These are phyloP conservation scores for Fregetta grallaria DNA, from an alignment of 2,113 vertebrate genomes.

Conservation along the genomic window DNA sequence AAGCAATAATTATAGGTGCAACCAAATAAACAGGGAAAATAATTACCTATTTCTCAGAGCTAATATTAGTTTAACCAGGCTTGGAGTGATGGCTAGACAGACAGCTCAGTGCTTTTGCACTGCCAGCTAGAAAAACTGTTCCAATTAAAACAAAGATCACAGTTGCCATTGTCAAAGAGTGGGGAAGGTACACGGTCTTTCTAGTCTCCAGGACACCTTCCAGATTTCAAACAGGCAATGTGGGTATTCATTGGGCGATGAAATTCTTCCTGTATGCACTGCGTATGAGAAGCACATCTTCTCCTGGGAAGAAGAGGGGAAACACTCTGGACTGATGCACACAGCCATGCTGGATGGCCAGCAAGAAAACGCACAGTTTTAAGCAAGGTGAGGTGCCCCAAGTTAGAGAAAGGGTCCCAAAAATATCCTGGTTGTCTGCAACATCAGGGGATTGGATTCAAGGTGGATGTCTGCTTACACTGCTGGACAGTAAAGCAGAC, in stretches of 20 bases:
- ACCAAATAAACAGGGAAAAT: constrained; percentile 71
- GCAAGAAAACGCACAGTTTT: background rate
- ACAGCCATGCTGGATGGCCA: background rate
- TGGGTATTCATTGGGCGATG: background rate
- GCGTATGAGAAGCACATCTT: background rate
- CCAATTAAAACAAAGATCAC: background rate
- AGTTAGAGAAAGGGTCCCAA: background rate
- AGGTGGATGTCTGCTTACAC: background rate
- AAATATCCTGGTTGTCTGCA: background rate
- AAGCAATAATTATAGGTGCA: constrained; percentile 72
- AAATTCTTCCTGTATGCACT: background rate
- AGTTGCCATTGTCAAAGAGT: background rate
- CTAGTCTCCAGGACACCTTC: background rate
- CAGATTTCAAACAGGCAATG: background rate
- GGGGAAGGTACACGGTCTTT: background rate
- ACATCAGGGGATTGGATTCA: background rate
- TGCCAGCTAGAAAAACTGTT: background rate
- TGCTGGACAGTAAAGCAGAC: background rate
- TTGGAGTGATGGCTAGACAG: constrained; percentile 51
- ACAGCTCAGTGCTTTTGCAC: background rate
- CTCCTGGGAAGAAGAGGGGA: background rate
- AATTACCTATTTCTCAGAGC: constrained; percentile 62
- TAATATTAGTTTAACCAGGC: constrained; percentile 72
- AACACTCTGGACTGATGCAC: background rate
- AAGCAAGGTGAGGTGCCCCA: background rate